These are phyloP conservation scores for Trissonchulus latispiculum DNA, from an alignment of 2,888 invertebrate species.

Conservation along the genomic window DNA sequence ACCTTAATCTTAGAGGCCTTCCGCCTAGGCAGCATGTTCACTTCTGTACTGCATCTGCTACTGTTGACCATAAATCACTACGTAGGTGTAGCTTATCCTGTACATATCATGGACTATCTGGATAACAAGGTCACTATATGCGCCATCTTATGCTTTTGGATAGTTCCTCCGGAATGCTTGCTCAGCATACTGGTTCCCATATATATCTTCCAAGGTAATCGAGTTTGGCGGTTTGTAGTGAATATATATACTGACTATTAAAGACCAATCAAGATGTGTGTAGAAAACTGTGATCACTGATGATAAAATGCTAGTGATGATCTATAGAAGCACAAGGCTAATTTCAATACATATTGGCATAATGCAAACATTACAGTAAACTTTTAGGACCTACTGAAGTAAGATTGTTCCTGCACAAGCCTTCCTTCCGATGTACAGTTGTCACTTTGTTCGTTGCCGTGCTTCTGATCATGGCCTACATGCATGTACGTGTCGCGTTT, in stretches of 20 bases:
- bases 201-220: too few relatives aligned
- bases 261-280: too few relatives aligned
- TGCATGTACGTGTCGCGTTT: background rate
- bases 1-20: constrained; percentile 44
- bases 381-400: too few relatives aligned
- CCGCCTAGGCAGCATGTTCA: constrained; percentile 54
- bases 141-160: constrained; percentile 52
- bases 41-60: constrained; percentile 55
- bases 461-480: background rate
- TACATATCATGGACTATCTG: constrained; percentile 56
- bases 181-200: too few relatives aligned
- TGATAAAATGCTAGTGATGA: too few relatives aligned
- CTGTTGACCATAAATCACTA: constrained; percentile 57
- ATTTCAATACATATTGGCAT: too few relatives aligned
- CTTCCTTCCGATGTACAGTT: background rate
- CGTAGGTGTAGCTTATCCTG: constrained; percentile 54
- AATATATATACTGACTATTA: too few relatives aligned
- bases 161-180: constrained; percentile 50
- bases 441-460: background rate
- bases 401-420: background rate
- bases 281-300: too few relatives aligned
- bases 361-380: too few relatives aligned
- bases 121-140: constrained; percentile 51
- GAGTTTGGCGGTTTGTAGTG: too few relatives aligned
- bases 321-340: too few relatives aligned